Conservation (phyloP, 2,888 invertebrate genomes). For the Noctua comes region DNA sequence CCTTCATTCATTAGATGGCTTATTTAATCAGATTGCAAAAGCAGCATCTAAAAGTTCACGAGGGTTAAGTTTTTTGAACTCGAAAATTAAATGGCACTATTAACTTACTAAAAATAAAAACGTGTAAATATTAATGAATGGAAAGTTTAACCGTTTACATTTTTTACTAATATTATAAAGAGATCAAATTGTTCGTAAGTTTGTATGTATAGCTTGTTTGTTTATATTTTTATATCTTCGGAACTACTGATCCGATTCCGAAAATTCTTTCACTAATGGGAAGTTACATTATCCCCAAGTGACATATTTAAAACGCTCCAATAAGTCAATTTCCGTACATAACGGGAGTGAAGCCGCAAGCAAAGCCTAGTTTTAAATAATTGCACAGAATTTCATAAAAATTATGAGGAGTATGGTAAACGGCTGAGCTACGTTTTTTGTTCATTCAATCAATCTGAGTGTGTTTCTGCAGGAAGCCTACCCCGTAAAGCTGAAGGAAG, state of each 20-base stretch:
- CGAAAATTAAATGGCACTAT: background rate
- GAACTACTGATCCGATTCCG: too few species aligned
- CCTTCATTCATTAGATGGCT: background rate
- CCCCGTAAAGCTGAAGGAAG: conserved; percentile 96
- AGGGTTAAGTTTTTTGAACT: background rate
- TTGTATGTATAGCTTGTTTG: too few species aligned
- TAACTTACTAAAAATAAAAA: too few species aligned
- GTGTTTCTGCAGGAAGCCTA: conserved; percentile 93
- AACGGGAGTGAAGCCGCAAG: too few species aligned
- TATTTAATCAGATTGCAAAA: background rate
- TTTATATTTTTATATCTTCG: too few species aligned
- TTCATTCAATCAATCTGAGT: background rate
- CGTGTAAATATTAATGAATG: background rate
- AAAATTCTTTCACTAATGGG: too few species aligned
- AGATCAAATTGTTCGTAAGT: too few species aligned
- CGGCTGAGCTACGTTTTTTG: background rate
- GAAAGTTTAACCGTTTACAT: background rate
- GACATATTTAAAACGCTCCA: too few species aligned
- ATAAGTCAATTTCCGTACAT: too few species aligned
- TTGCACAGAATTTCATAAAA: background rate
- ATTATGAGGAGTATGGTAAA: background rate
- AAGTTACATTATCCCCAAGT: too few species aligned
- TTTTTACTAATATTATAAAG: too few species aligned
- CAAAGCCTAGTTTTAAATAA: background rate
- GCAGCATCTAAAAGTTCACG: background rate